Conservation (phyloP, 1,140 invertebrate species). For the Octopus sinensis region DNA sequence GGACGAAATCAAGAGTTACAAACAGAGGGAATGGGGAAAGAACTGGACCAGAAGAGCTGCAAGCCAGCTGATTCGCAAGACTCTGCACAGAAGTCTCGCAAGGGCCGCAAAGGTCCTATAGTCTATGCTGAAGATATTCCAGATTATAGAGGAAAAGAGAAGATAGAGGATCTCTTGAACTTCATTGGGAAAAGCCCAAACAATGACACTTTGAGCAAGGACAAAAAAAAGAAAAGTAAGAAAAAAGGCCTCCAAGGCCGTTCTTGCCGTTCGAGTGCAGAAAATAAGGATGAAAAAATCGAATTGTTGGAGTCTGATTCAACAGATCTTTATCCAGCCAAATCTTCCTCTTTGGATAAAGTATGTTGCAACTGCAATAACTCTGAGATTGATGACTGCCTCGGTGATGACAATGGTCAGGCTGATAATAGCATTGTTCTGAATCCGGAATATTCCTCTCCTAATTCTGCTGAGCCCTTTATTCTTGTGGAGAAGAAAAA, state of each 20-base stretch:
- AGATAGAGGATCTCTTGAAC: neutral
- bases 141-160: neutral
- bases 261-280: neutral
- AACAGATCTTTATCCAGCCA: neutral
- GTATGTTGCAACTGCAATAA: neutral
- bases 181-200: neutral
- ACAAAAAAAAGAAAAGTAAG: neutral
- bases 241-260: neutral
- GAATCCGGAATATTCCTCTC: neutral
- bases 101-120: neutral
- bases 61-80: neutral
- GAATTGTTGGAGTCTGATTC: neutral
- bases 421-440: neutral
- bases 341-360: neutral
- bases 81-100: neutral
- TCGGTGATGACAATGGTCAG: neutral
- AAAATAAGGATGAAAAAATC: neutral
- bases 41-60: neutral
- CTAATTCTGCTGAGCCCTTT: neutral
- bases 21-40: constrained; percentile 3
- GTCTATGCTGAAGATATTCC: neutral
- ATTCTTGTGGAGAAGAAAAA: constrained; percentile 6
- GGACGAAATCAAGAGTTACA: neutral
- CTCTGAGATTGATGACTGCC: neutral
- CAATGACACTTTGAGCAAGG: neutral